Conservation (phyloP, 1,140 invertebrate species). For the Panagrolaimus sp. region DNA sequence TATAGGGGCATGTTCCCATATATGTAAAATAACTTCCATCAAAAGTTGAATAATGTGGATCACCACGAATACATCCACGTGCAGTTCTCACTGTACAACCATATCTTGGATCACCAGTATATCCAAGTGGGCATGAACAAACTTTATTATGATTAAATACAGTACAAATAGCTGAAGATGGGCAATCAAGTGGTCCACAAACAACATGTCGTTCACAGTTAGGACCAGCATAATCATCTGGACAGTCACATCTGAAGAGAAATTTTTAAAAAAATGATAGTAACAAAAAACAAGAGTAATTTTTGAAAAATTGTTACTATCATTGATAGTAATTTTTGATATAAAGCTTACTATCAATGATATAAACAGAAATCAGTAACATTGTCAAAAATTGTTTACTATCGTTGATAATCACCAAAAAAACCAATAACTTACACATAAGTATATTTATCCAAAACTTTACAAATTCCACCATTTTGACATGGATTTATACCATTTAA, state of each 20-base stretch:
- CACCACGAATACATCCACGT: neutral
- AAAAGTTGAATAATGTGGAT: conserved; percentile 5
- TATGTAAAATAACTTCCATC: neutral
- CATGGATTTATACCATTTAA: neutral
- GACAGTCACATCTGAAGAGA: conserved; percentile 3
- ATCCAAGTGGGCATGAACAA: neutral
- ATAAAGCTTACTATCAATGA: too few species aligned
- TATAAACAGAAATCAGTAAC: too few species aligned
- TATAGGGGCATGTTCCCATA: neutral
- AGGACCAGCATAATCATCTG: neutral
- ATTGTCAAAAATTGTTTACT: too few species aligned
- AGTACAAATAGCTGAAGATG: neutral
- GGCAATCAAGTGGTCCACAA: neutral
- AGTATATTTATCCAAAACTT: too few species aligned
- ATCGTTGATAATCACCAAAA: too few species aligned
- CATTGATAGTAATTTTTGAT: too few species aligned
- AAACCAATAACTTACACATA: too few species aligned
- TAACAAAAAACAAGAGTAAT: neutral
- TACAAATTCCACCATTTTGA: neutral
- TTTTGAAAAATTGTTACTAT: too few species aligned
- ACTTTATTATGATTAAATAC: neutral
- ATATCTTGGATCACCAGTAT: neutral
- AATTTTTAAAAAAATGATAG: neutral
- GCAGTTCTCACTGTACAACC: neutral
- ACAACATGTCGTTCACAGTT: neutral